These are phyloP conservation scores for Drosophila villosipedis DNA, from an alignment of 2,888 invertebrate genomes.

Conservation along the genomic window DNA sequence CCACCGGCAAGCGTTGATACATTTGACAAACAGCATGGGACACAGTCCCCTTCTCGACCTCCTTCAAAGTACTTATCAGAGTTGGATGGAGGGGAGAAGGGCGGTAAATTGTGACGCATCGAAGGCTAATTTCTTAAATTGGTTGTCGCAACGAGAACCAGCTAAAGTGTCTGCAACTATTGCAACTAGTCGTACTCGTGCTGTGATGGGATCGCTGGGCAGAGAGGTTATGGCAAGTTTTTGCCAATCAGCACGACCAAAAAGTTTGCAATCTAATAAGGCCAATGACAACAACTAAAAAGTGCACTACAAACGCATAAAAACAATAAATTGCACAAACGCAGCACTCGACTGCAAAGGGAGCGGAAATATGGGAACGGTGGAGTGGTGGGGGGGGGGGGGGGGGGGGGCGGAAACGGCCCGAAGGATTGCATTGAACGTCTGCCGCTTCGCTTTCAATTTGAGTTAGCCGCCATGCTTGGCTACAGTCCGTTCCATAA, in stretches of 20 bases:
- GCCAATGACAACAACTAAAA: slow-evolving; percentile 73
- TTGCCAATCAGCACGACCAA: slow-evolving; percentile 66
- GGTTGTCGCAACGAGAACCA: slow-evolving; percentile 57
- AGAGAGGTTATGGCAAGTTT: slow-evolving; percentile 6
- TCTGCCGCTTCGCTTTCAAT: slow-evolving; percentile 60
- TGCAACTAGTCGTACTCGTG: slow-evolving; percentile 24
- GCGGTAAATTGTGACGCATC: slow-evolving; percentile 31
- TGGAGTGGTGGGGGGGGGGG: no score
- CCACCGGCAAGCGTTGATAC: slow-evolving; percentile 78
- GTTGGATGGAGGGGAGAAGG: not conserved
- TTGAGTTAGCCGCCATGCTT: slow-evolving; percentile 71
- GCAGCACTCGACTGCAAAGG: slow-evolving; percentile 9
- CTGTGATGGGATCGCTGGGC: not conserved
- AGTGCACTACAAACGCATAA: slow-evolving; percentile 80
- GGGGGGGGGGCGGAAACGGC: slow-evolving; percentile 5
- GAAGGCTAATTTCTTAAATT: slow-evolving; percentile 79
- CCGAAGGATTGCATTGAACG: slow-evolving; percentile 54
- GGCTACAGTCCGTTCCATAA: slow-evolving; percentile 52
- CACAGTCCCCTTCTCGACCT: slow-evolving; percentile 20
- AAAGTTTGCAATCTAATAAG: slow-evolving; percentile 81
- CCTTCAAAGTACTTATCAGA: slow-evolving; percentile 16
- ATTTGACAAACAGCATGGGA: slow-evolving; percentile 73
- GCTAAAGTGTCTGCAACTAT: slow-evolving; percentile 52
- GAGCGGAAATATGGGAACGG: not conserved
- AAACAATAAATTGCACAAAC: slow-evolving; percentile 81